Evolutionary conservation across 2,113 vertebrate species (phyloP), one percentile per base, ranked within the genome.

Genomic region (Montifringilla adamsi): DNA sequence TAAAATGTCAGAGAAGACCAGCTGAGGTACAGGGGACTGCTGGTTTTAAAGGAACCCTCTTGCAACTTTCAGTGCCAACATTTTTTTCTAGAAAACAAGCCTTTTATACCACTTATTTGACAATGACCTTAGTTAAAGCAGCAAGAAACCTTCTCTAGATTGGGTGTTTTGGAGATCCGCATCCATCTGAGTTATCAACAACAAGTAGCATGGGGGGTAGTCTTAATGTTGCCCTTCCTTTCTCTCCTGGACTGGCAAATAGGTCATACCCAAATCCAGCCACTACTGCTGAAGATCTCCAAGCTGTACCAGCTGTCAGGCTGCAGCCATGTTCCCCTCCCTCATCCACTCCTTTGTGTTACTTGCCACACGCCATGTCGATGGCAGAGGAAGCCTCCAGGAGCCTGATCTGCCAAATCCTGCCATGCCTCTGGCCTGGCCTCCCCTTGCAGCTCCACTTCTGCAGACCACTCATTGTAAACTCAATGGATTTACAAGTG

Each of bases 311-410:
- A 46, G 39, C 49, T 44, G 18, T 37, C 18, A n/a, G 64, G 39
- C 49, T 59, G 59, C 24, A 49, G 52, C 43, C 59, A 6, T 3
- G 15, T 4, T 62, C 21, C 37, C 35, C 23, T 43, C 37, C 33
- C 24, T 43, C 56, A 22, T 4, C 19, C 39, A 3, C 35, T 52
- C 33, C 60, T 28, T 17, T 16, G 20, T 0, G 0, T 37, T 8
- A 21, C 50, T 22, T 35, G 10, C 30, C 30, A 31, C 5, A 2
- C 2, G 6, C 30, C 17, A 2, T 1, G 1, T 0, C 0, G 0
- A 35, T 6, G 49, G 49, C 33, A 43, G 52, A 22, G 7, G 50
- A 28, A 22, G 11, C 23, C 81, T 37, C 35, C 13, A 2, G 31
- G 35, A 75, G n/a, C 18, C 12, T 11, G 7, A 31, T 2, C 55